Percentiles rank a stretch among this genome's conserved stretches.
phyloP scores from a whole-genome alignment of 2,113 vertebrate species.

The Morone saxatilis region DNA sequence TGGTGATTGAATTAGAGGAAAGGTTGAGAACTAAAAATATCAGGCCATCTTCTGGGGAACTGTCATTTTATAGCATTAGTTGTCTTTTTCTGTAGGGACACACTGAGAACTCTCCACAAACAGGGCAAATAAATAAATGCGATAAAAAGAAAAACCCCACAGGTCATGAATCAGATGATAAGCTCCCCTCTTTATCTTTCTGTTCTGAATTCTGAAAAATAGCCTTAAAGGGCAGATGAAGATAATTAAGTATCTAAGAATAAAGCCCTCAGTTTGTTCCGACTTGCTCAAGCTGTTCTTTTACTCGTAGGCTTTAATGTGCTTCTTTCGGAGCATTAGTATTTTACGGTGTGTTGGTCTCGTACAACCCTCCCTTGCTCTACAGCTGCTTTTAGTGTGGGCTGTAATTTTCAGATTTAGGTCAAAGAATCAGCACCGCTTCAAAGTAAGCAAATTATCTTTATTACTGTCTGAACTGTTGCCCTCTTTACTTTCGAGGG shows the following conservation, averaged over 20 bases:
- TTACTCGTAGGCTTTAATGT: too few relatives aligned
- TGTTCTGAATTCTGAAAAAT: not conserved
- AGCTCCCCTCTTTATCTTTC: not conserved
- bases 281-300: not conserved
- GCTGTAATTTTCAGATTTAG: slow-evolving; percentile 5
- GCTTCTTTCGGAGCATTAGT: not conserved
- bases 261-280: not conserved
- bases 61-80: not conserved
- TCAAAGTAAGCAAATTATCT: not conserved
- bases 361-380: not conserved
- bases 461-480: not conserved
- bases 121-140: too few relatives aligned
- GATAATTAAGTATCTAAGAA: not conserved
- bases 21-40: not conserved
- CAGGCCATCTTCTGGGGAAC: not conserved
- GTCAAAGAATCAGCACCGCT: not conserved
- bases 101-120: not conserved
- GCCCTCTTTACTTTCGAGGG: not conserved
- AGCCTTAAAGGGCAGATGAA: not conserved
- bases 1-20: not conserved
- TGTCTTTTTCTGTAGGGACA: not conserved
- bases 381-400: not conserved
- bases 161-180: not conserved
- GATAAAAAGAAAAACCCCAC: too few relatives aligned
- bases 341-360: not conserved